A percentile compares a stretch with the other conserved stretches of the same genome.
Evolutionary conservation across 2,888 invertebrate genomes (phyloP).

Genomic region (Sarcophaga carnaria): DNA sequence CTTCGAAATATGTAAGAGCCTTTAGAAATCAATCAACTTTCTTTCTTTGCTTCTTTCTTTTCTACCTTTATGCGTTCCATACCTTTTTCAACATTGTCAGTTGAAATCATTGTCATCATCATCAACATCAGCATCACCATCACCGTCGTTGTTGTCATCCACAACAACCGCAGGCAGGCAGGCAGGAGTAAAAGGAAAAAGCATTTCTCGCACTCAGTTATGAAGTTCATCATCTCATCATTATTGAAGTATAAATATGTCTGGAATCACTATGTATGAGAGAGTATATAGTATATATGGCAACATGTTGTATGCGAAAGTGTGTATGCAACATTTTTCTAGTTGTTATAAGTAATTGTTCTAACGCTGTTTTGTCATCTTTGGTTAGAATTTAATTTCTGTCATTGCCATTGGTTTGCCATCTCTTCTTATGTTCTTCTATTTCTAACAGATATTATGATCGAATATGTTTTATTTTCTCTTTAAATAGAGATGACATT

Average conservation of each 20-base stretch:
- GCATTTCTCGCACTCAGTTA: conserved; percentile 12
- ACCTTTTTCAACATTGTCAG: conserved; percentile 55
- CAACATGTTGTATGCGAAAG: conserved; percentile 44
- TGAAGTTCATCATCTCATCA: conserved; percentile 65
- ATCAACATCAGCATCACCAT: conserved; percentile 27
- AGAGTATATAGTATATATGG: background rate
- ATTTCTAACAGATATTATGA: conserved; percentile 1
- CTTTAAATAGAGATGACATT: background rate
- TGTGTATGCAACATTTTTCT: conserved; percentile 68
- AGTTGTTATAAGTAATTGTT: conserved; percentile 70
- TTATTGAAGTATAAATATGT: conserved; percentile 49
- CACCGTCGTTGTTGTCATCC: conserved; percentile 36
- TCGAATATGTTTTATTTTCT: background rate
- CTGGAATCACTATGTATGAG: background rate
- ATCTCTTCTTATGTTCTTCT: conserved; percentile 23
- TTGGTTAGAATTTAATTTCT: conserved; percentile 65
- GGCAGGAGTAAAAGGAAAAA: conserved; percentile 30
- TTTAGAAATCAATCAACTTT: conserved; percentile 62
- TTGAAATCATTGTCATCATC: conserved; percentile 58
- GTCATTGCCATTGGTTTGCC: conserved; percentile 34
- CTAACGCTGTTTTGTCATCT: conserved; percentile 70
- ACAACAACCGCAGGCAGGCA: background rate
- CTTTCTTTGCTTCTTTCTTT: conserved; percentile 8
- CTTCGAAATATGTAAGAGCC: conserved; percentile 48
- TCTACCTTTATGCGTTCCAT: background rate